Base-by-base conservation (phyloP, 2,888 invertebrate species). In the Ophioninae sp. region DNA sequence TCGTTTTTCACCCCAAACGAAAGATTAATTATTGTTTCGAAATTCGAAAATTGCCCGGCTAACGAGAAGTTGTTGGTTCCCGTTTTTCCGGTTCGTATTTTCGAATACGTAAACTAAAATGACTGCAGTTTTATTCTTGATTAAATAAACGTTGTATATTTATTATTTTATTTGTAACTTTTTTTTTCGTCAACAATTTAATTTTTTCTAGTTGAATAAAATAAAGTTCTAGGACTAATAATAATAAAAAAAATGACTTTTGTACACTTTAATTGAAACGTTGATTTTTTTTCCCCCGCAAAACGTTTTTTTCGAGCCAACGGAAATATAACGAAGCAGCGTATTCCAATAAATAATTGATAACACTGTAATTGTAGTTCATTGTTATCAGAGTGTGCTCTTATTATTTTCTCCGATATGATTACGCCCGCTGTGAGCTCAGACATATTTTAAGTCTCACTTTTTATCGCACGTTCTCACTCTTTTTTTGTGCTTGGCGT, bases 11-110 rank as follows among this genome's bases (percentile, higher is more conserved):
- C 83, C 75, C 68, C 68, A 61, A 80, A 78, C 71, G 77, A 72
- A 80, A 80, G 74, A 85, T 82, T 72, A 85, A 86, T 86, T 80
- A 83, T 82, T 85, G 80, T 85, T 81, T 69, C 58, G 56, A 80
- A 85, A 82, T 84, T 81, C 63, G 71, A 79, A 85, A 86, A 85
- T 81, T 83, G 71, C 75, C 44, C 39, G 59, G 61, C 81, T 83
- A 85, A 85, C 82, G 83, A 81, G 76, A 77, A 71, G 7, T 2
- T 56, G 17, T 67, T 17, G 67, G 6, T 72, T 69, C n/a, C 65
- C 71, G 22, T 75, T 30, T 64, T 59, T 44, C 13, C 51, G 39
- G 5, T 63, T 23, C n/a, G 22, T 74, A 37, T 23, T 61, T 61
- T 64, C 22, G 22, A 9, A 67, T 51, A 76, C 72, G 41, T 73